Evolutionary conservation across 2,797 vertebrate species (phyloP).

Genomic region (Taenioides sp.): DNA sequence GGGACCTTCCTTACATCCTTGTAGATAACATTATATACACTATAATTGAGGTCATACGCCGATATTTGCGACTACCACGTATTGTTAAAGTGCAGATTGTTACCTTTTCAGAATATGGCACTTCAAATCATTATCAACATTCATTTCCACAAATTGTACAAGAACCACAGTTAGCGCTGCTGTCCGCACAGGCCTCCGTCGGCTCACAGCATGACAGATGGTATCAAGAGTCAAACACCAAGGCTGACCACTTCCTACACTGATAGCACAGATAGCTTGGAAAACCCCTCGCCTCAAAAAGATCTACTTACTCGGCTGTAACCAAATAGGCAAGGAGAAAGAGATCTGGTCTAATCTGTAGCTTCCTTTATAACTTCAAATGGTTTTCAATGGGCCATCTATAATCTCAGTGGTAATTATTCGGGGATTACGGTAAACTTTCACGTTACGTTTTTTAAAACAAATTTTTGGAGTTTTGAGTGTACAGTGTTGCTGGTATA

Average conservation of each 20-base stretch:
- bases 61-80: conserved; percentile 27
- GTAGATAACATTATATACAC: conserved; percentile 29
- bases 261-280: conserved; percentile 31
- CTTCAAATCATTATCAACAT: conserved; percentile 56
- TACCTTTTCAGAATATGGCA: conserved; percentile 26
- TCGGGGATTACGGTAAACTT: conserved; percentile 66
- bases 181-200: conserved; percentile 35
- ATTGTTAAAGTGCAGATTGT: conserved; percentile 56
- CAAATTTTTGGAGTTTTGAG: not conserved
- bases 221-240: conserved; percentile 48
- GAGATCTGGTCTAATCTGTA: conserved; percentile 53
- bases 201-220: conserved; percentile 42
- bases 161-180: conserved; percentile 40
- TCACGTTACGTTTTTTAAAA: conserved; percentile 28
- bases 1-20: not conserved
- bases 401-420: conserved; percentile 54
- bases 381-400: conserved; percentile 66
- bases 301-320: conserved; percentile 27
- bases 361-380: conserved; percentile 31
- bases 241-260: conserved; percentile 45
- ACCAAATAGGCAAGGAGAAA: conserved; percentile 30
- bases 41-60: conserved; percentile 18
- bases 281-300: conserved; percentile 33
- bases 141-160: conserved; percentile 76
- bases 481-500: not conserved